Conservation (phyloP, 53 echinoderm and acorn worm genomes). For the Apostichopus leukothele region DNA sequence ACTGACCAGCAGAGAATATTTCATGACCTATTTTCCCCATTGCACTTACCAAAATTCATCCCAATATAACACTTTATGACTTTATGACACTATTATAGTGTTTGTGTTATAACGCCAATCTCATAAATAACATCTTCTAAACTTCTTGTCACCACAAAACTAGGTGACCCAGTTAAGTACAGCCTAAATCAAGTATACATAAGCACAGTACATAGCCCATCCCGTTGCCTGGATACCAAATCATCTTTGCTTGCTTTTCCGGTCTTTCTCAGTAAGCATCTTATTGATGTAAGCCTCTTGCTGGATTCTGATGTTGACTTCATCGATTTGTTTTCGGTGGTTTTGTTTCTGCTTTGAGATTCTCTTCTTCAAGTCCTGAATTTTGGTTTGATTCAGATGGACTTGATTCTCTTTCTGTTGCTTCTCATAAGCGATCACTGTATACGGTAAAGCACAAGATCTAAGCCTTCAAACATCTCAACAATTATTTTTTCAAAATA, state of each 20-base stretch:
- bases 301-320: constrained; percentile 76
- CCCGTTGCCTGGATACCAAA: neutral
- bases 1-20: too few relatives aligned
- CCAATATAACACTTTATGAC: too few relatives aligned
- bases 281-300: constrained; percentile 91
- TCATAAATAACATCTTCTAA: too few relatives aligned
- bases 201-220: neutral
- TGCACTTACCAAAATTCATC: too few relatives aligned
- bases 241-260: constrained; percentile 22
- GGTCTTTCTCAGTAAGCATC: constrained; percentile 49
- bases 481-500: too few relatives aligned
- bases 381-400: constrained; percentile 67
- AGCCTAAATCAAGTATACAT: too few relatives aligned
- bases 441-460: neutral
- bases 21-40: too few relatives aligned
- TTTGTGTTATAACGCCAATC: too few relatives aligned
- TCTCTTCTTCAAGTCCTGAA: constrained; percentile 79
- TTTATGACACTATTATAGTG: too few relatives aligned
- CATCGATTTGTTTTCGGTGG: constrained; percentile 72
- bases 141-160: neutral
- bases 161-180: too few relatives aligned
- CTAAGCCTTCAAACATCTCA: too few relatives aligned
- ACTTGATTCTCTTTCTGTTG: constrained; percentile 75
- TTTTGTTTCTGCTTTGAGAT: constrained; percentile 80
- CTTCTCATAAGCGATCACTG: constrained; percentile 78